Base-by-base conservation (phyloP, 2,888 invertebrate genomes). In the Anodontia alba region DNA sequence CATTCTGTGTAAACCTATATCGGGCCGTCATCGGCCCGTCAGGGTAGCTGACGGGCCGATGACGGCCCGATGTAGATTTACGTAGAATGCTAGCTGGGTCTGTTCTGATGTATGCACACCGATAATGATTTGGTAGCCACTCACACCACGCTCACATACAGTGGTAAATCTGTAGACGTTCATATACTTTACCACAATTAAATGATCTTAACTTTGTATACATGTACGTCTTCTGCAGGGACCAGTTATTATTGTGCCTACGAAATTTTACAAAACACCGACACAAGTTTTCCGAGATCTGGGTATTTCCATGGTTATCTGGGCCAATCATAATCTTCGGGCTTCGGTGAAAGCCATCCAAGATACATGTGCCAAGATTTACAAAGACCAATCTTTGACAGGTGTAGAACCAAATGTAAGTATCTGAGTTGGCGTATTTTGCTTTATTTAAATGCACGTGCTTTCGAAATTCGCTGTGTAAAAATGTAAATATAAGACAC, bases 321-420 rank as follows among this genome's bases (percentile, higher is more conserved):
- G 95, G 95, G 95, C 95, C 73, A 95, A 95, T 87, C 95, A 95
- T 83, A 95, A 95, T 73, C 80, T 95, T 42, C 83, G 95, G 66
- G 93, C 95, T 17, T 94, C 93, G 0, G 90, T 95, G n/a, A 86
- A 87, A n/a, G 95, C 95, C 26, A 95, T 95, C 94, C 94, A 95
- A 83, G 88, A 93, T 31, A 90, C 91, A 5, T 90, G 93, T 7
- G 85, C 87, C 5, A 89, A 89, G 51, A 95, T 95, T 68, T 94
- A 89, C 79, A 88, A 92, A 46, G 93, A 94, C 36, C 92, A 94
- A 79, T 93, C 93, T n/a, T 87, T 95, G 3, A 83, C 84, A 10
- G 90, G 89, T 71, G 90, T 95, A 36, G 95, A 95, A 84, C 86
- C 92, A 38, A 90, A 94, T 90, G 95, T 94, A 84, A 83, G 83